These are phyloP conservation scores for Myioborus melanocephalus DNA, from an alignment of 2,797 vertebrate genomes.

Conservation along the genomic window DNA sequence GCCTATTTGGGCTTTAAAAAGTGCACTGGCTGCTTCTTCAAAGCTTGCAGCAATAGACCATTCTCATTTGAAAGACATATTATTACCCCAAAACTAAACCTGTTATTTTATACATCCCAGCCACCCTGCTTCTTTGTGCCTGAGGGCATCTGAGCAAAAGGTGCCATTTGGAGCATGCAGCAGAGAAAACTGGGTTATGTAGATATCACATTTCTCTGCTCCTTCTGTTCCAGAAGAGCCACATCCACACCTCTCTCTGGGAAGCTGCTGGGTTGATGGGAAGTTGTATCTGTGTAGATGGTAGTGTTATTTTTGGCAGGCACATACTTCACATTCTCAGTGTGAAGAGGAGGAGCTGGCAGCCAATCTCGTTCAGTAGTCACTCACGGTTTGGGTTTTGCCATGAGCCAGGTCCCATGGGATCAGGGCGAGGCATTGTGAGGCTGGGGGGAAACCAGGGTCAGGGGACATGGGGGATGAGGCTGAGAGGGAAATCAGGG, in stretches of 20 bases:
- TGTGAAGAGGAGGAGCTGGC: not conserved
- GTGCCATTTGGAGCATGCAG: conserved; percentile 27
- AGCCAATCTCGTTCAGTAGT: not conserved
- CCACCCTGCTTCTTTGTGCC: conserved; percentile 7
- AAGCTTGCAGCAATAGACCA: conserved; percentile 15
- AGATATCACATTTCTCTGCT: conserved; percentile 6
- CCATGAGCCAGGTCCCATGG: not conserved
- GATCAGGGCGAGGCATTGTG: not conserved
- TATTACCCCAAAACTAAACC: conserved; percentile 41
- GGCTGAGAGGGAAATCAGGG: no score
- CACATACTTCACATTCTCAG: not conserved
- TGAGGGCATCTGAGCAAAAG: conserved; percentile 18
- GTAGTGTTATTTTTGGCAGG: not conserved
- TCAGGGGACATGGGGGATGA: no score
- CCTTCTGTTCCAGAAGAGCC: conserved; percentile 5
- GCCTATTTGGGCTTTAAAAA: conserved; percentile 51
- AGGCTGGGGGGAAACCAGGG: not conserved
- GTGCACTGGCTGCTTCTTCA: not conserved
- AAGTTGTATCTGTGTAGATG: not conserved
- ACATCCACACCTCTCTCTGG: not conserved
- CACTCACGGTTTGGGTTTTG: not conserved
- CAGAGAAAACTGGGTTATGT: conserved; percentile 29
- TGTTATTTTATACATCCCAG: conserved; percentile 24
- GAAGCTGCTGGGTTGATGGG: not conserved
- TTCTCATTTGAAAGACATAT: conserved; percentile 37